Conservation (phyloP, 2,797 vertebrate species). For the Bradypodion ventrale region DNA sequence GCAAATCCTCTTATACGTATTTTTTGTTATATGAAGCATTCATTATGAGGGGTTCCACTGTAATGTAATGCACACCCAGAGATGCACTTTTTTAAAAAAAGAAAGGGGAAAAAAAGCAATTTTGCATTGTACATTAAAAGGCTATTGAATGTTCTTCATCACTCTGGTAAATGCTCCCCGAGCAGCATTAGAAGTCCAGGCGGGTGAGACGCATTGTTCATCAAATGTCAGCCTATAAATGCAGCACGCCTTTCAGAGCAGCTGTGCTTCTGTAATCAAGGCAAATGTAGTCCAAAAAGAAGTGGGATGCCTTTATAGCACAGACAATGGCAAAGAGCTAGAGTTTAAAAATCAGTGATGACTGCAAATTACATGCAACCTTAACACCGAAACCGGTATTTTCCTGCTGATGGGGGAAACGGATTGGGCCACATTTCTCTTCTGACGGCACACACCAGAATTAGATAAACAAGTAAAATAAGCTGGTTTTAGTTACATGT, state of each 20-base stretch:
- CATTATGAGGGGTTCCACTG: too few species aligned
- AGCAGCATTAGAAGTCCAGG: background rate
- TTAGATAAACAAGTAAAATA: constrained; percentile 17
- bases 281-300: background rate
- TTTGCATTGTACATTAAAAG: background rate
- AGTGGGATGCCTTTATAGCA: background rate
- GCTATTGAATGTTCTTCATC: background rate
- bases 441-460: background rate
- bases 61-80: background rate
- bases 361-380: constrained; percentile 20
- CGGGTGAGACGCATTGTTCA: constrained; percentile 19
- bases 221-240: constrained; percentile 33
- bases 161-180: constrained; percentile 8
- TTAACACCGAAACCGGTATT: constrained; percentile 2
- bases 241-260: constrained; percentile 17
- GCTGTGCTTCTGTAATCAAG: background rate
- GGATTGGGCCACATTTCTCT: constrained; percentile 22
- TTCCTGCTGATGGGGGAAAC: constrained; percentile 40
- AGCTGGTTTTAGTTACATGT: background rate
- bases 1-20: too few species aligned
- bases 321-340: background rate
- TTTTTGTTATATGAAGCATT: too few species aligned
- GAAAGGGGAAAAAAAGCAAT: background rate
- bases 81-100: background rate
- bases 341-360: constrained; percentile 36